These are phyloP conservation scores for Cryptus viduatorius DNA, from an alignment of 2,888 invertebrate genomes.

Conservation along the genomic window DNA sequence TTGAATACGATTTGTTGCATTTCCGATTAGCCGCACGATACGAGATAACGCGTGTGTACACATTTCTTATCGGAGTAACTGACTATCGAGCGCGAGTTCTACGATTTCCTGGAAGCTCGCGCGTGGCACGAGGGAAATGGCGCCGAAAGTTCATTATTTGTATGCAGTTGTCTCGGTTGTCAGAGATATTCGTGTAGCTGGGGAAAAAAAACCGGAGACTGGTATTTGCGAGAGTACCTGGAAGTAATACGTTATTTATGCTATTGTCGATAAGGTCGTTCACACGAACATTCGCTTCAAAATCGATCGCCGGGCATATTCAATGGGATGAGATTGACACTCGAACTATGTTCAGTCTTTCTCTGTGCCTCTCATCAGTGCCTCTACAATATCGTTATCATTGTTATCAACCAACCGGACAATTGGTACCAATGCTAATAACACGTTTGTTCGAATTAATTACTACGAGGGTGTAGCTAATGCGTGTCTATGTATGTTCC, in stretches of 20 bases:
- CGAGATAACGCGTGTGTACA: constrained; percentile 37
- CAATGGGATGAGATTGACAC: constrained; percentile 29
- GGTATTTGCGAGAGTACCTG: not conserved
- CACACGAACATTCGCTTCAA: not conserved
- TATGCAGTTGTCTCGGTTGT: not conserved
- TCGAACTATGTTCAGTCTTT: constrained; percentile 7
- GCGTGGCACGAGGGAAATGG: not conserved
- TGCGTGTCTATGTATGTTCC: not conserved
- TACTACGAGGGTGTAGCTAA: constrained; percentile 19
- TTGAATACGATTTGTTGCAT: constrained; percentile 19
- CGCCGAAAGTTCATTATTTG: constrained; percentile 12
- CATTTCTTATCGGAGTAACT: constrained; percentile 38
- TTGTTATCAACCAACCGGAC: constrained; percentile 51
- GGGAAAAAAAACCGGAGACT: not conserved
- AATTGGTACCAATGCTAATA: constrained; percentile 50
- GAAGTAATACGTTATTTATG: not conserved
- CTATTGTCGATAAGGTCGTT: not conserved
- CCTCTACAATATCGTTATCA: constrained; percentile 44
- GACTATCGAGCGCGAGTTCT: not conserved
- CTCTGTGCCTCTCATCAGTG: constrained; percentile 14
- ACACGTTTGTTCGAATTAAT: constrained; percentile 53
- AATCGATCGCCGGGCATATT: constrained; percentile 23
- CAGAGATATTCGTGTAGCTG: not conserved
- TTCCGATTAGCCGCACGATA: not conserved
- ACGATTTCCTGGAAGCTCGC: constrained; percentile 11